Base-by-base conservation (phyloP, 2,113 vertebrate genomes). In the Ictalurus punctatus region DNA sequence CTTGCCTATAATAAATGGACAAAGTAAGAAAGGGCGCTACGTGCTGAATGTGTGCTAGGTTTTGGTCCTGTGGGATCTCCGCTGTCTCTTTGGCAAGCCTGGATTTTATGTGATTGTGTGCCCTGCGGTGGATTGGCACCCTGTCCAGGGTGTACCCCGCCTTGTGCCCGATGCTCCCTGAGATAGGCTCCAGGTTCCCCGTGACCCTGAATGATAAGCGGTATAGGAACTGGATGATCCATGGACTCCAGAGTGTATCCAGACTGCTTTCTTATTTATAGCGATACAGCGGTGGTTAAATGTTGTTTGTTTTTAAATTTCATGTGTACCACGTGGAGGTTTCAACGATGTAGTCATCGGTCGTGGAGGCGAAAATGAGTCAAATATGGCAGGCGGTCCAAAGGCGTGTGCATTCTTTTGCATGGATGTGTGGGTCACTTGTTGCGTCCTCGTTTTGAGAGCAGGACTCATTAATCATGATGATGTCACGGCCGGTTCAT, bases 381-480 rank as follows among this genome's bases (percentile, higher is more conserved):
- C 6, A 19, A 59, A 82, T 37, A 23, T 37, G 17, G 8, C 54
- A 58, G 19, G 14, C 27, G 30, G 21, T 58, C 79, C 79, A 23
- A 82, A 37, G 3, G 54, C 52, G 6, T 48, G 14, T n/a, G 21
- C 52, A 40, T 84, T 23, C 27, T 23, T 10, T 3, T 61, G 56
- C 6, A 1, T 81, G 86, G 16, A 14, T 78, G 83, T 86, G 8
- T 34, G 44, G 86, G 84, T 74, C 52, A 74, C 67, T 88, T 91
- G 89, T 86, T 54, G 79, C 48, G 1, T 83, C 61, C 63, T 71
- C 44, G 40, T 87, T 54, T 34, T 21, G 25, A 85, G 74, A 30
- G 37, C 56, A 30, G 63, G 44, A 37, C 93, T 95, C 93, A 95
- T 95, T 95, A 94, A 95, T 93, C 95, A 93, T 92, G 94, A 95